Percentiles rank a stretch among this genome's conserved stretches.
Conservation (phyloP, 2,113 vertebrate genomes). For the Microcebus tavaratra region DNA sequence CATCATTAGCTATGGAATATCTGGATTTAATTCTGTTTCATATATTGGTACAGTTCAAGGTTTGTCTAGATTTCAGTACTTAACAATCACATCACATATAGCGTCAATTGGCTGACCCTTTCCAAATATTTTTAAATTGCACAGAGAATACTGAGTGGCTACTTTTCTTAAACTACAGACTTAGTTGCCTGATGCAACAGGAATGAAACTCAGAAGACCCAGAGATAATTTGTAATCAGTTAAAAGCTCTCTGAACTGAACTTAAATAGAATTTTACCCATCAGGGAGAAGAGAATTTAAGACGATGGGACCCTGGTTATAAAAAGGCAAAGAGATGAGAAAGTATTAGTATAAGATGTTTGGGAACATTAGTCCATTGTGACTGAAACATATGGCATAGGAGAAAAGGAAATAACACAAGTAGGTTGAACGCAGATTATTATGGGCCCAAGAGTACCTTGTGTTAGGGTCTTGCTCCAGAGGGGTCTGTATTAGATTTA, state of each 20-base stretch:
- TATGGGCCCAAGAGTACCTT: not conserved
- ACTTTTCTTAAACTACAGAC: slow-evolving; percentile 38
- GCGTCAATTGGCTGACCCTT: slow-evolving; percentile 20
- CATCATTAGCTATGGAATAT: slow-evolving; percentile 46
- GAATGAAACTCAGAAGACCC: slow-evolving; percentile 9
- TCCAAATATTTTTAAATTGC: not conserved
- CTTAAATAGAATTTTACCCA: not conserved
- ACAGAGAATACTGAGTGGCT: not conserved
- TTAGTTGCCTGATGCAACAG: slow-evolving; percentile 24
- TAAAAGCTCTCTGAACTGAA: not conserved
- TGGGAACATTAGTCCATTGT: not conserved
- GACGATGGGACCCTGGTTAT: not conserved
- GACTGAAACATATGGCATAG: not conserved
- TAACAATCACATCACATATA: slow-evolving; percentile 36
- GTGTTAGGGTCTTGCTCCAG: not conserved
- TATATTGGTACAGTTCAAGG: not conserved
- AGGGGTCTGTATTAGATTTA: not conserved
- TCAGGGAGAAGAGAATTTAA: not conserved
- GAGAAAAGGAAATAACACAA: not conserved
- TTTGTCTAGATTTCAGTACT: slow-evolving; percentile 54
- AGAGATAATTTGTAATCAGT: too few species aligned
- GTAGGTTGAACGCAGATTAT: not conserved
- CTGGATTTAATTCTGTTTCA: slow-evolving; percentile 59
- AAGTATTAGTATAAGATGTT: not conserved
- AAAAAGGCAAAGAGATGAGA: slow-evolving; percentile 28